Evolutionary conservation across 2,888 invertebrate species (phyloP).

Genomic region (Andricus quercusramuli): DNA sequence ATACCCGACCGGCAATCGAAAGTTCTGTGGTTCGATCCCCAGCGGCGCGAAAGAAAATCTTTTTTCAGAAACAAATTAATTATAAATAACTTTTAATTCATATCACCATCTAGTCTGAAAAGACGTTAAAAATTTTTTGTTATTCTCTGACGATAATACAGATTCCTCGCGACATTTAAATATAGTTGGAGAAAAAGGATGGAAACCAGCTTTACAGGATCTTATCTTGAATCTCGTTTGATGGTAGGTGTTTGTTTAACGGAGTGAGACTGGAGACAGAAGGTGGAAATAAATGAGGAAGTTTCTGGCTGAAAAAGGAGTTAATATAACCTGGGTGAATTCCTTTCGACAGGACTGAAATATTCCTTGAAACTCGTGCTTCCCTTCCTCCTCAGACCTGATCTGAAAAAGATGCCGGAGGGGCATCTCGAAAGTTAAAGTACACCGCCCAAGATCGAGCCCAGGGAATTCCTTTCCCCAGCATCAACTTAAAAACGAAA

Average conservation of each 20-base stretch:
- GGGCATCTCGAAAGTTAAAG: slow-evolving; percentile 21
- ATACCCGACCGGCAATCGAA: too few relatives aligned
- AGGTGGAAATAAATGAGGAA: slow-evolving; percentile 38
- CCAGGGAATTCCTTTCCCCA: slow-evolving; percentile 25
- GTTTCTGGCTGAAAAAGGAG: slow-evolving; percentile 14
- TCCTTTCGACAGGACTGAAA: slow-evolving; percentile 34
- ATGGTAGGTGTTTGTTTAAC: slow-evolving; percentile 20
- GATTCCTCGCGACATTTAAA: too few relatives aligned
- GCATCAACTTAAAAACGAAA: slow-evolving; percentile 12
- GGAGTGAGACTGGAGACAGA: slow-evolving; percentile 26
- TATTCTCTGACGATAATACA: too few relatives aligned
- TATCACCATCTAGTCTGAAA: too few relatives aligned
- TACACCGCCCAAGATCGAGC: slow-evolving; percentile 29
- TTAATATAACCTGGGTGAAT: slow-evolving; percentile 27
- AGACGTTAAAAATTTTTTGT: too few relatives aligned
- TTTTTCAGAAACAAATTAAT: too few relatives aligned
- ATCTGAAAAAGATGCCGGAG: slow-evolving; percentile 17
- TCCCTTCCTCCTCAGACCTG: not conserved
- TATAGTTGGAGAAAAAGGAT: not conserved
- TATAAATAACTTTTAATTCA: too few relatives aligned
- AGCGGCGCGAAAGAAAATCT: too few relatives aligned
- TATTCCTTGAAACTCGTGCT: slow-evolving; percentile 34
- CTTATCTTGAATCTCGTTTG: slow-evolving; percentile 3
- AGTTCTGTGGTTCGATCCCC: too few relatives aligned
- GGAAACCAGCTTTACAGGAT: not conserved